A percentile compares a stretch with the other conserved stretches of the same genome.
Conservation (phyloP, 2,113 vertebrate genomes). For the Leucoraja erinaceus region DNA sequence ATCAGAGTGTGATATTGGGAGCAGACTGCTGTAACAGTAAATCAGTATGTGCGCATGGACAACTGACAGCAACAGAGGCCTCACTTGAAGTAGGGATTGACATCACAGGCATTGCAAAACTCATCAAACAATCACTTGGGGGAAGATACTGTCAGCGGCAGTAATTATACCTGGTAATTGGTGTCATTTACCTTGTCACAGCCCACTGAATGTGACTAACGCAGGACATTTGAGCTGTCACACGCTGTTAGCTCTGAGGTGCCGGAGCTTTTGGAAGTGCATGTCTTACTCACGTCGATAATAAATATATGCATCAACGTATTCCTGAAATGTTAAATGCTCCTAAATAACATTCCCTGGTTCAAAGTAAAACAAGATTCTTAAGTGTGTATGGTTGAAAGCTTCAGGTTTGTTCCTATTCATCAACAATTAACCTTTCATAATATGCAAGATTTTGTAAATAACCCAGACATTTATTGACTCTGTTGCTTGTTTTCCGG, state of each 20-base stretch:
- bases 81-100: conserved; percentile 48
- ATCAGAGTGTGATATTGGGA: conserved; percentile 18
- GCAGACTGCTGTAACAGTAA: not conserved
- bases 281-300: conserved; percentile 41
- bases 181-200: conserved; percentile 64
- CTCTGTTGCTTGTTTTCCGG: not conserved
- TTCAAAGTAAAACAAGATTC: conserved; percentile 18
- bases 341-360: conserved; percentile 36
- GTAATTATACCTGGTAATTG: conserved; percentile 69
- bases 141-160: conserved; percentile 57
- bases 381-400: not conserved
- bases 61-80: conserved; percentile 37
- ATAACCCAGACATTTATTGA: not conserved
- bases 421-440: not conserved
- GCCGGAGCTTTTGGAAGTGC: conserved; percentile 48
- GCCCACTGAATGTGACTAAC: conserved; percentile 55
- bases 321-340: conserved; percentile 40
- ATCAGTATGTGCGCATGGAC: conserved; percentile 41
- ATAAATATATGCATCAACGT: conserved; percentile 40
- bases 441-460: not conserved
- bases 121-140: conserved; percentile 51
- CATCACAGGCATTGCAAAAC: conserved; percentile 54
- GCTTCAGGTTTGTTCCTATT: not conserved
- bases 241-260: conserved; percentile 53
- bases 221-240: conserved; percentile 58